phyloP scores from a whole-genome alignment of 2,888 invertebrate genomes.

The Nowickia ferox region DNA sequence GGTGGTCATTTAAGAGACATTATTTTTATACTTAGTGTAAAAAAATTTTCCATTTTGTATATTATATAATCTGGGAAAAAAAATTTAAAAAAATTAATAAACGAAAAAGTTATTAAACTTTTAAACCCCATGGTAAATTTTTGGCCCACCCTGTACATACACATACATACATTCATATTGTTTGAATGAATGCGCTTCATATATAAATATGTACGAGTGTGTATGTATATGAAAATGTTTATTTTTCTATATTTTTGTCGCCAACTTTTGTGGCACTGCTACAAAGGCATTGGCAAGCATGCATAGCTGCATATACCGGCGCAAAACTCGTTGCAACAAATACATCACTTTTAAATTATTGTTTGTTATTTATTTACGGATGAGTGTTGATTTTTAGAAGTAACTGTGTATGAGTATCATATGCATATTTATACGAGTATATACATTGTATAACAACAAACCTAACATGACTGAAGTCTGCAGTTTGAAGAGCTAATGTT shows the following conservation, averaged over 20 bases:
- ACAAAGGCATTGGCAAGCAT: constrained; percentile 18
- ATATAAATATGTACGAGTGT: too few species aligned
- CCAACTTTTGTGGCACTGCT: constrained; percentile 32
- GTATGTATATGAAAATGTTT: too few species aligned
- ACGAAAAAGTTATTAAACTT: too few species aligned
- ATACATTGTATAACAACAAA: background rate
- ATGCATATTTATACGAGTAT: background rate
- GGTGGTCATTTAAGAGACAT: too few species aligned
- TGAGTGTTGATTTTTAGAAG: constrained; percentile 42
- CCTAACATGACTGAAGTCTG: constrained; percentile 43
- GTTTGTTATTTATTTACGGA: constrained; percentile 64
- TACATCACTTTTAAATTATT: constrained; percentile 64
- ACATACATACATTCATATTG: background rate
- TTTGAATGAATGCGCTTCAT: background rate
- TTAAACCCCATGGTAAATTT: too few species aligned
- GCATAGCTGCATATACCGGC: background rate
- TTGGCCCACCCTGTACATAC: too few species aligned
- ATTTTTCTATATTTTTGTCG: constrained; percentile 30
- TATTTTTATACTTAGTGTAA: too few species aligned
- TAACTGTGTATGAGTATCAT: constrained; percentile 16
- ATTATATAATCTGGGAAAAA: too few species aligned
- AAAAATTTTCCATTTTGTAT: too few species aligned
- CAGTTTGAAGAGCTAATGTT: constrained; percentile 60
- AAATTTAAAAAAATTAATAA: too few species aligned
- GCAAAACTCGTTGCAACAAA: constrained; percentile 40